phyloP scores from a whole-genome alignment of 1,140 invertebrate species.

The Rhopalosiphum padi region DNA sequence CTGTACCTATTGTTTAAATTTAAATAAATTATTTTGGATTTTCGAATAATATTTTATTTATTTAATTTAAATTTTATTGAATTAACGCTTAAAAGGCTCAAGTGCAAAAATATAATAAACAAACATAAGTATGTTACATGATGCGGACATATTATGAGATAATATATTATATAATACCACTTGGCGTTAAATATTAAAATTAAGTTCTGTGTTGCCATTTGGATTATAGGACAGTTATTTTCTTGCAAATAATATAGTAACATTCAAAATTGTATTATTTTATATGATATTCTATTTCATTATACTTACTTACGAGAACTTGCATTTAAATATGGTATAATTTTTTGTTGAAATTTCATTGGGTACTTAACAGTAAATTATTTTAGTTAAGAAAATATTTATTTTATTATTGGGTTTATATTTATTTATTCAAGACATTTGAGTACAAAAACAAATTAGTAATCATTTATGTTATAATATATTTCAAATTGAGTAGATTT shows the following conservation, averaged over 20 bases:
- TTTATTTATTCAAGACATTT: neutral
- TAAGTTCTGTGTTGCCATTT: neutral
- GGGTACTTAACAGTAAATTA: neutral
- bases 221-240: neutral
- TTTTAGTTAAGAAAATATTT: neutral
- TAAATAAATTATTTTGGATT: neutral
- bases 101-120: too few relatives aligned
- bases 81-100: too few relatives aligned
- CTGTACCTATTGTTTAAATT: neutral
- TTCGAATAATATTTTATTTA: neutral
- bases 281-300: neutral
- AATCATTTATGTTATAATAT: constrained; percentile 4
- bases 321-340: neutral
- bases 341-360: neutral
- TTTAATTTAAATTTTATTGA: too few relatives aligned
- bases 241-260: neutral
- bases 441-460: neutral
- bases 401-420: neutral
- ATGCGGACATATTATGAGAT: too few relatives aligned
- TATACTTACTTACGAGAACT: neutral
- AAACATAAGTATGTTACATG: too few relatives aligned
- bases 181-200: neutral
- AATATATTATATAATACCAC: too few relatives aligned
- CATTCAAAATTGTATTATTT: neutral
- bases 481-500: constrained; percentile 28